Evolutionary conservation across 2,113 vertebrate genomes (phyloP), one percentile per base, ranked within the genome.

Genomic region (Oophaga pumilio): DNA sequence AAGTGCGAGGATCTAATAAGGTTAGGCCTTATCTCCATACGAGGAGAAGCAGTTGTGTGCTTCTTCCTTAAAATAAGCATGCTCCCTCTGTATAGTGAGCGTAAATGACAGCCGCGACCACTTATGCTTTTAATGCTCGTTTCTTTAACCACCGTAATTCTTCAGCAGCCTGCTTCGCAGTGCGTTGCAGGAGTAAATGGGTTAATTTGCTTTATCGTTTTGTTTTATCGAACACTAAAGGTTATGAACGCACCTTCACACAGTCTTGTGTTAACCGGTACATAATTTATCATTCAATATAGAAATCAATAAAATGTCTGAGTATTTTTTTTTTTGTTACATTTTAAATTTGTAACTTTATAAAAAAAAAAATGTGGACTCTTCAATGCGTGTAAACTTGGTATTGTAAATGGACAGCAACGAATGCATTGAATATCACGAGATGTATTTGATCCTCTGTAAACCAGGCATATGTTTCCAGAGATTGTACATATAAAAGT

Each of bases 321-420:
- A 93, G 94, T 95, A 95, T 95, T 94, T 95, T 96, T 94, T 95
- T 94, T 95, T 96, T 94, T 95, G 94, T 95, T 96, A 95, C 93
- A 93, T 87, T 93, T 93, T 91, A 92, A 91, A 93, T 95, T 94
- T 96, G 94, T 95, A 95, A 94, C 94, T 95, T 96, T 95, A 94
- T 95, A 87, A 64, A 83, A 68, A 69, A 83, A 66, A 81, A 64
- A 52, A 68, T 76, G 22, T 77, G 69, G 76, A 79, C 50, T 77
- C 57, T 85, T 79, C 62, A 53, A 79, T 78, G 59, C 60, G 59
- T 78, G 60, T 93, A 93, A 93, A 92, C 91, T 91, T 87, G 92
- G 89, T 94, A 92, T 91, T 91, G 84, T 89, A 90, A 92, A 90
- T 90, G 93, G 89, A 84, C 87, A 68, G 80, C 74, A 88, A 77